Base-by-base conservation (phyloP, 2,113 vertebrate genomes). In the Ammospiza nelsoni region DNA sequence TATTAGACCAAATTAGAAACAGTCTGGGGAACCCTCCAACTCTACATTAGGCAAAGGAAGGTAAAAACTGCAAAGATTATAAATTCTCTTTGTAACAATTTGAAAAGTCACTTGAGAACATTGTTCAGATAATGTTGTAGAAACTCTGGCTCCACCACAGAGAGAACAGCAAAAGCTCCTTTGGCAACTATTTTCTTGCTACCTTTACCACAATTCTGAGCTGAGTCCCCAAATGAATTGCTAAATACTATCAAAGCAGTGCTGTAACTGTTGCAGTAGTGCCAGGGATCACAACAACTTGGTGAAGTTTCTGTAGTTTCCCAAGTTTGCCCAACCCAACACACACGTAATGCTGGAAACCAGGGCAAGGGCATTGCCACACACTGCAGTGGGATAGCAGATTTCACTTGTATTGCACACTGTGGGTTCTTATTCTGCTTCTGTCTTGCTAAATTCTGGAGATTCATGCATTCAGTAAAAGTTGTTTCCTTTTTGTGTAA, bases 1-100 rank as follows among this genome's bases (percentile, higher is more conserved):
- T 89, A 92, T 84, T 95, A 91, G 77, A 49, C 77, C 51, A 91
- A 92, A 92, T 95, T 72, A 84, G 66, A 91, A 93, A 41, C 58
- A 95, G 87, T 94, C 89, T 94, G 73, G 75, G 80, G 92, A 94
- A 39, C 15, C 35, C 51, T 94, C 51, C 77, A 84, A 73, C 33
- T 58, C 62, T 82, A 5, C 59, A 68, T 89, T 71, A 91, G 59
- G 84, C 87, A 94, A 91, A 91, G 58, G 28, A 93, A 90, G 83
- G 81, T 89, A 66, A 89, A 90, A 95, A 43, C 11, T 43, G 37
- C 41, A 81, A 93, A 90, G 66, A 90, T 72, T 66, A 78, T 87
- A 86, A 84, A 92, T 95, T 82, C 86, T 79, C 71, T 95, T 95
- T 94, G 68, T 88, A 90, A 25, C n/a, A 35, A 24, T 0, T 24